A percentile compares a stretch with the other conserved stretches of the same genome.
These are phyloP conservation scores for Azemiops feae DNA, from an alignment of 2,113 vertebrate species.

Conservation along the genomic window DNA sequence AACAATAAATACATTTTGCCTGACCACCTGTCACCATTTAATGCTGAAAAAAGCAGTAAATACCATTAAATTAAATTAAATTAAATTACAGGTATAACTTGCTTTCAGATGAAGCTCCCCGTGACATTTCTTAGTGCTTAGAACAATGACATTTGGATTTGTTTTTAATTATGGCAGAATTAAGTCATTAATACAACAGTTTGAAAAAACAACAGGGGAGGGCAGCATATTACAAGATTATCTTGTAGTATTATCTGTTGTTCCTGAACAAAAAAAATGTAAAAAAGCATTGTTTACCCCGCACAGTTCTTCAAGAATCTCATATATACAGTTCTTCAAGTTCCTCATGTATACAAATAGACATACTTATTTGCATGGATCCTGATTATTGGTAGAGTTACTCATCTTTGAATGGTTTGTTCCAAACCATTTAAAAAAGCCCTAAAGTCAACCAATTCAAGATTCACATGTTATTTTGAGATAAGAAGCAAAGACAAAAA, in stretches of 20 bases:
- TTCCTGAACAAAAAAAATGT: neutral
- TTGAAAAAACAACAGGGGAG: rapidly evolving
- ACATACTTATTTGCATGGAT: neutral
- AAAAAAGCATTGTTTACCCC: neutral
- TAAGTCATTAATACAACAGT: neutral
- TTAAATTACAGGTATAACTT: neutral
- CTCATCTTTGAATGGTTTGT: neutral
- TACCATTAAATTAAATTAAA: neutral
- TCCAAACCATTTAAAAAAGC: neutral
- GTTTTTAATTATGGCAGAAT: neutral
- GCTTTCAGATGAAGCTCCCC: neutral
- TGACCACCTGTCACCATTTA: neutral
- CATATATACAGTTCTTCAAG: neutral
- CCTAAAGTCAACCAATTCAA: neutral
- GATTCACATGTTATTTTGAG: neutral
- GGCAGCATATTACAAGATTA: conserved; percentile 24
- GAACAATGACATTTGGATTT: neutral
- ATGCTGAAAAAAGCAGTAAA: neutral
- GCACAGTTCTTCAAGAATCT: neutral
- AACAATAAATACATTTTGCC: neutral
- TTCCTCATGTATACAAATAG: neutral
- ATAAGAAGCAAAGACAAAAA: neutral
- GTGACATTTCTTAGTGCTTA: rapidly evolving
- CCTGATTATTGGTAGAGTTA: neutral
- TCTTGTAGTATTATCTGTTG: neutral